Evolutionary conservation across 2,888 invertebrate species (phyloP).

Genomic region (Venusia cambrica): DNA sequence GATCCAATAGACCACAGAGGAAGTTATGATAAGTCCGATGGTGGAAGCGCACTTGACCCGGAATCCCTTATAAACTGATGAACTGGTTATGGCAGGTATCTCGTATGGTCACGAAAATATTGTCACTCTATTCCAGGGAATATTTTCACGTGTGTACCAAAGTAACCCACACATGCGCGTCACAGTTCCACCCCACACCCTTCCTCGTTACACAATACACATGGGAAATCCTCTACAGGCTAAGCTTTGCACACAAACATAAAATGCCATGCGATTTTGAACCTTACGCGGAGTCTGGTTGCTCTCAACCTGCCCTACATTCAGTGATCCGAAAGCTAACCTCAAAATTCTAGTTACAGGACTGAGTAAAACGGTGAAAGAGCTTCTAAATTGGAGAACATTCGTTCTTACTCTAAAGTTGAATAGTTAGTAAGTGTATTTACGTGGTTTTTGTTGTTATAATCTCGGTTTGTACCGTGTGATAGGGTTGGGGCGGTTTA

Average conservation of each 20-base stretch:
- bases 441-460: slow-evolving; percentile 1
- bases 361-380: slow-evolving; percentile 44
- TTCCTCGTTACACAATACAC: slow-evolving; percentile 35
- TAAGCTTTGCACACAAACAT: slow-evolving; percentile 49
- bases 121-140: slow-evolving; percentile 30
- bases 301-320: slow-evolving; percentile 67
- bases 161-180: slow-evolving; percentile 47
- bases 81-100: slow-evolving; percentile 3
- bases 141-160: slow-evolving; percentile 36
- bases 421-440: slow-evolving; percentile 5
- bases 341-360: slow-evolving; percentile 67
- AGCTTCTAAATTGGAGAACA: slow-evolving; percentile 32
- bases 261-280: slow-evolving; percentile 48
- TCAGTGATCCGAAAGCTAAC: slow-evolving; percentile 70
- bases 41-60: no score
- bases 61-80: no score
- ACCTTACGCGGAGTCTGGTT: slow-evolving; percentile 49
- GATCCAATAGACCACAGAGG: no score
- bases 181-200: slow-evolving; percentile 40
- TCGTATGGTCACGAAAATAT: slow-evolving; percentile 12
- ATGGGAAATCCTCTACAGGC: slow-evolving; percentile 38
- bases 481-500: slow-evolving; percentile 19
- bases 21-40: no score
- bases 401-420: slow-evolving; percentile 15
- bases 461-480: slow-evolving; percentile 2